A percentile compares a stretch with the other conserved stretches of the same genome.
Evolutionary conservation across 53 echinoderm and acorn worm species (phyloP).

Genomic region (Patiria pectinifera): DNA sequence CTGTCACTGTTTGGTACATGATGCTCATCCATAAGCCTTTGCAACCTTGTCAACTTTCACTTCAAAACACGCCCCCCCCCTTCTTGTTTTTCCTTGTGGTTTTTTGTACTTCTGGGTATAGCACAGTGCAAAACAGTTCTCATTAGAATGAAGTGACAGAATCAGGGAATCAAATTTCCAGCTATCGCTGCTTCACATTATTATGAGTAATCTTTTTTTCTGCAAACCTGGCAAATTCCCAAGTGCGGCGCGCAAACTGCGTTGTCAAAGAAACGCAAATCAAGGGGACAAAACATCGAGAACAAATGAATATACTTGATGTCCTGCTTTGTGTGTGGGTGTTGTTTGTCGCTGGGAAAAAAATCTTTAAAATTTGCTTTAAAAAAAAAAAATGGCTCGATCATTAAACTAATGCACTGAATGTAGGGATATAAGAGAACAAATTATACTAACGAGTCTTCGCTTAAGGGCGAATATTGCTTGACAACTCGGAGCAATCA

Average conservation of each 20-base stretch:
- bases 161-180: too few relatives aligned
- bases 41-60: neutral
- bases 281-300: neutral
- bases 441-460: too few relatives aligned
- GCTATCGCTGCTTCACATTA: too few relatives aligned
- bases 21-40: neutral
- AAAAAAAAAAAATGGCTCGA: too few relatives aligned
- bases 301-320: too few relatives aligned
- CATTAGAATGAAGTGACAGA: neutral
- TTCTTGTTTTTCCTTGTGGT: too few relatives aligned
- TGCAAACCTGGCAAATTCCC: neutral
- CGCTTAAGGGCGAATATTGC: neutral
- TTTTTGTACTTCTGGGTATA: neutral
- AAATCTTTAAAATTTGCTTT: too few relatives aligned
- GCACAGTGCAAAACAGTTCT: neutral
- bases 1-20: neutral
- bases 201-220: too few relatives aligned
- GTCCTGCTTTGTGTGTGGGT: too few relatives aligned
- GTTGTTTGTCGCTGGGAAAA: too few relatives aligned
- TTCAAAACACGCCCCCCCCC: neutral
- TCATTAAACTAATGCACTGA: too few relatives aligned
- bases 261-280: neutral
- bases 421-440: too few relatives aligned
- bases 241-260: neutral
- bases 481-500: neutral